A percentile compares a stretch with the other conserved stretches of the same genome.
phyloP scores from a whole-genome alignment of 2,113 vertebrate genomes.

The Mormyrus lacerda region DNA sequence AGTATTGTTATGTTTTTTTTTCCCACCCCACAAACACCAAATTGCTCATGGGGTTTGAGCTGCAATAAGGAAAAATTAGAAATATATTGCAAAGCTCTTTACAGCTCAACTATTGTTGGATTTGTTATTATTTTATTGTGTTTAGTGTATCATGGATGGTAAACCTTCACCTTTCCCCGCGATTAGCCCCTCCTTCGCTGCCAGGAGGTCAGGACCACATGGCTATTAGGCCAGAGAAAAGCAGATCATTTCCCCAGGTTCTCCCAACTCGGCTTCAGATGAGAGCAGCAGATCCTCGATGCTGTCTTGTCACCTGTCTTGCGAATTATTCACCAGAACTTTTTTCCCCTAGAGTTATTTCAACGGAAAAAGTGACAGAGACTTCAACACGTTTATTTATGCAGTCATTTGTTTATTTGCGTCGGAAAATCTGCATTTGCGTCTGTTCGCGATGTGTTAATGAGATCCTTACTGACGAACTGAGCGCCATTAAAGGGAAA shows the following conservation, averaged over 20 bases:
- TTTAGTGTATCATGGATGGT: slow-evolving; percentile 20
- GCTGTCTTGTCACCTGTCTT: background rate
- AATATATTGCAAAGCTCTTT: slow-evolving; percentile 46
- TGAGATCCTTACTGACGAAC: background rate
- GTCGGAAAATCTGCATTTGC: background rate
- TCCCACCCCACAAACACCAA: slow-evolving; percentile 36
- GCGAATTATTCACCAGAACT: background rate
- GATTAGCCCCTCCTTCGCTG: background rate
- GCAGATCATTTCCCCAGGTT: background rate
- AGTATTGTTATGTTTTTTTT: slow-evolving; percentile 38
- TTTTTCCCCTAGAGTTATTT: background rate
- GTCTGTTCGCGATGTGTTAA: background rate
- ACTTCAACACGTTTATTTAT: background rate
- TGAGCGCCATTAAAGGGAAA: background rate
- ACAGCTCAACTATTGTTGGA: slow-evolving; percentile 38
- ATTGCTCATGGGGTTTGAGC: slow-evolving; percentile 41
- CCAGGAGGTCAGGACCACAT: background rate
- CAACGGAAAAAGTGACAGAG: background rate
- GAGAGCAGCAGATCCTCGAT: background rate
- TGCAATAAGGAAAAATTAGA: slow-evolving; percentile 51
- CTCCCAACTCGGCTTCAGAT: background rate
- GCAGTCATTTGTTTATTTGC: background rate
- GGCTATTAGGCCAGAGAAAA: background rate
- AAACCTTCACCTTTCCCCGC: slow-evolving; percentile 3
- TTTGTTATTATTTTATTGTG: slow-evolving; percentile 34